phyloP scores from a whole-genome alignment of 2,888 invertebrate species.

The Synergus japonicus region DNA sequence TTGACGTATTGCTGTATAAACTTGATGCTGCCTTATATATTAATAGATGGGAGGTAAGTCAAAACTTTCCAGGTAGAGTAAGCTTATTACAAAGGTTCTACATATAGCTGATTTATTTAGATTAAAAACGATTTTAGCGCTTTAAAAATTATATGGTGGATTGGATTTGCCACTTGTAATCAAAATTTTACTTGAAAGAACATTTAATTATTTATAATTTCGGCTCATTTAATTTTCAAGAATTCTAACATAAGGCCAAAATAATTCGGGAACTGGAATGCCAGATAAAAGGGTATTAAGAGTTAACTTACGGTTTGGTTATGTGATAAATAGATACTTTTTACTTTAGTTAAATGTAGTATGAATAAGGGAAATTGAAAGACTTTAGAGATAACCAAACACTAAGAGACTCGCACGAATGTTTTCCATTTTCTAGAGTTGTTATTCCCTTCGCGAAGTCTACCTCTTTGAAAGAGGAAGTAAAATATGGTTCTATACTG shows the following conservation, averaged over 20 bases:
- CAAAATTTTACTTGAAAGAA: background rate
- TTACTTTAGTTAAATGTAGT: slow-evolving; percentile 5
- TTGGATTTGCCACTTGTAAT: slow-evolving; percentile 1
- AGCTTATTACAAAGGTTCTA: slow-evolving; percentile 25
- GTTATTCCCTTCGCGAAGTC: background rate
- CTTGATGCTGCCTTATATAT: slow-evolving; percentile 57
- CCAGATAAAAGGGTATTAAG: background rate
- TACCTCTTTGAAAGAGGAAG: background rate
- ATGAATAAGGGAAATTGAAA: background rate
- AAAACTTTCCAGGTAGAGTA: slow-evolving; percentile 52
- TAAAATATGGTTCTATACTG: background rate
- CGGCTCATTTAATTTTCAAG: background rate
- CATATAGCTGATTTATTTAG: slow-evolving; percentile 14
- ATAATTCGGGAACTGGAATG: slow-evolving; percentile 16
- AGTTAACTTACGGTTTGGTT: background rate
- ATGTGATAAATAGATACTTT: slow-evolving; percentile 5
- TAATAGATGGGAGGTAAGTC: slow-evolving; percentile 54
- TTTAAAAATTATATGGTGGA: background rate
- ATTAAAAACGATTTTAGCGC: slow-evolving; percentile 45
- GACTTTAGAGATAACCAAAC: slow-evolving; percentile 1
- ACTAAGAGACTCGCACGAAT: background rate
- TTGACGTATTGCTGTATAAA: slow-evolving; percentile 42
- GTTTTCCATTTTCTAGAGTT: slow-evolving; percentile 2
- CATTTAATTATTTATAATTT: background rate
- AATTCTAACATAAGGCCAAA: background rate